Base-by-base conservation (phyloP, 2,113 vertebrate species). In the Heterotilapia buettikoferi region DNA sequence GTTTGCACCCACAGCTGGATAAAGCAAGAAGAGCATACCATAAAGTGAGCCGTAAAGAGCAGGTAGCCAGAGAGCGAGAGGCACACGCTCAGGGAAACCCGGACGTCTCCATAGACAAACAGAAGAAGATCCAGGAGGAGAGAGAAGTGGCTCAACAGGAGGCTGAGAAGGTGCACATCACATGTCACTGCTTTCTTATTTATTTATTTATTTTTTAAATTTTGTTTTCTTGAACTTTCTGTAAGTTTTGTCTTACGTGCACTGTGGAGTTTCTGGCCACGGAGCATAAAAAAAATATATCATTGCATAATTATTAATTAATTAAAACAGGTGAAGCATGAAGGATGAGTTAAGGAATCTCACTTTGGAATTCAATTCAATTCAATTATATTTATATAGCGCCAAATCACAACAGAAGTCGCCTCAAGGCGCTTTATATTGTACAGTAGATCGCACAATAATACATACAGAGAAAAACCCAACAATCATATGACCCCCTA, bases 121-220 rank as follows among this genome's bases (percentile, higher is more conserved):
- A 96, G 86, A 95, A 95, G 89, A 96, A 96, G 87, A 95, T 97
- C 76, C 93, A 96, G 71, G 95, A 97, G 82, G 96, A 97, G 61
- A 88, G 93, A 19, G 93, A 96, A 63, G 53, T 93, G 29, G 93
- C 89, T 12, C 93, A 92, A 13, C 95, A 96, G 93, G 96, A 96
- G 83, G 92, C 92, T 0, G 93, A 93, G 83, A 96, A 97, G 89
- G 97, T 97, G 11, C 84, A 80, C 5, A 4, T 1, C 24, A 2
- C 4, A 13, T 31, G 47, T 40, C 11, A 40, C 19, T 43, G 40
- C 26, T 5, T 21, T 52, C 7, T 31, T 1, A 10, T 81, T 24
- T 6, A 1, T 16, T 59, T 11, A 4, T 3, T 57, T 57, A 16
- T 16, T 5, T 57, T 29, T 26, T 14, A 0, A 2, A 61, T 18